phyloP scores from a whole-genome alignment of 92 coral and sea anemone genomes.

The Epizoanthus scotinus region DNA sequence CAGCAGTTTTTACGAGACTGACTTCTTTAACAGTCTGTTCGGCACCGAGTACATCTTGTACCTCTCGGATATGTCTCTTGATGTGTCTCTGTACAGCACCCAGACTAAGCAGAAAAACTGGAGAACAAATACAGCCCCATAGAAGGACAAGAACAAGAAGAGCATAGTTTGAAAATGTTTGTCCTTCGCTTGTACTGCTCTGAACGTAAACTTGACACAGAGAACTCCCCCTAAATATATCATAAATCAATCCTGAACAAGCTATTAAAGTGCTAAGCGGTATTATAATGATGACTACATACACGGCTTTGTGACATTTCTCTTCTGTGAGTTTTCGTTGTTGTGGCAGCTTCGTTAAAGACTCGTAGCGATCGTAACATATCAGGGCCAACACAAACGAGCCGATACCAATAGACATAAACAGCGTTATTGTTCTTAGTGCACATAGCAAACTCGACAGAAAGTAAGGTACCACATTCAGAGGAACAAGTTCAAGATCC shows the following conservation, averaged over 20 bases:
- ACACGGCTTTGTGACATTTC: neutral
- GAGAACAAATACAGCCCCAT: neutral
- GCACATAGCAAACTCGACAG: neutral
- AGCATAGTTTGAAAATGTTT: conserved; percentile 1
- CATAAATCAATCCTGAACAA: conserved; percentile 7
- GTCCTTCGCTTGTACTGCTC: neutral
- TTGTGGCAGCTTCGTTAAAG: neutral
- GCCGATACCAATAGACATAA: neutral
- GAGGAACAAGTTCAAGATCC: conserved; percentile 5
- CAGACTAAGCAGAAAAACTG: neutral
- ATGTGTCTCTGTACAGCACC: conserved; percentile 1
- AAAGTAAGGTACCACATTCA: neutral
- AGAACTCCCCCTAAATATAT: neutral
- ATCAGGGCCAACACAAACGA: neutral
- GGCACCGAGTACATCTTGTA: neutral
- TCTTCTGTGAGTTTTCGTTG: neutral
- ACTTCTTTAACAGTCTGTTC: neutral
- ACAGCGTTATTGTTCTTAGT: neutral
- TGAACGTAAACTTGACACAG: conserved; percentile 16
- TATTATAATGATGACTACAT: neutral
- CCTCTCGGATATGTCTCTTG: neutral
- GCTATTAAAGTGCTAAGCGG: neutral
- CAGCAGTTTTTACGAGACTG: neutral
- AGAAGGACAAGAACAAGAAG: conserved; percentile 21
- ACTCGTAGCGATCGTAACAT: conserved; percentile 11